Base-by-base conservation (phyloP, 2,888 invertebrate genomes). In the Pristionchus arcanus region DNA sequence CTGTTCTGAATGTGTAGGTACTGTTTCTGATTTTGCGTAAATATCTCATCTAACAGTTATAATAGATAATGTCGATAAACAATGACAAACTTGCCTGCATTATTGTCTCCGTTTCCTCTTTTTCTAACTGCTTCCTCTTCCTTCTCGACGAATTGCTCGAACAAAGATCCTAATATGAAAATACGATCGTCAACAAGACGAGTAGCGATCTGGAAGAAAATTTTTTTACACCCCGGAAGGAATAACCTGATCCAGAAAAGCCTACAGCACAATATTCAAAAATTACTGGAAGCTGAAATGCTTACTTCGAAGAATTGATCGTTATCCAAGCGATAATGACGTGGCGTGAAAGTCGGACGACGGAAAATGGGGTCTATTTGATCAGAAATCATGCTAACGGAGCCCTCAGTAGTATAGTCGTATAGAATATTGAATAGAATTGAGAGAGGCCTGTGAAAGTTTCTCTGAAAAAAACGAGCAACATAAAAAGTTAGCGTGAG, bases 281-380 rank as follows among this genome's bases (percentile, higher is more conserved):
- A n/a, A n/a, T 3, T 9, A 49, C 42, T 19, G 59, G 19, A 21
- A 3, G 5, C 21, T 3, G 21, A 19, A 19, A 59, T 59, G 59
- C n/a, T 81, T 19, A 81, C 81, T 4, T n/a, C 15, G 19, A 13
- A 53, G 28, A 81, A 81, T 28, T 49, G 81, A 3, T 81, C 34
- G 13, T 25, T 5, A 1, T 53, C 81, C 2, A 81, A 2, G 7
- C 37, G 11, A 49, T 28, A 81, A 81, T 81, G 81, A 11, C 81
- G 13, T 0, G 81, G 81, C 28, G 49, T 49, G 21, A 81, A 81
- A 15, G 81, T 81, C n/a, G 81, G 81, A 3, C 9, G 42, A 49
- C 81, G 81, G 53, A 81, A 81, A 0, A 49, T n/a, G 13, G 81
- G 81, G 21, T 81, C 81, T 9, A 81, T 74, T 21, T 74, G 81